Evolutionary conservation across 2,797 vertebrate genomes (phyloP).

Genomic region (Xenentodon cancila): DNA sequence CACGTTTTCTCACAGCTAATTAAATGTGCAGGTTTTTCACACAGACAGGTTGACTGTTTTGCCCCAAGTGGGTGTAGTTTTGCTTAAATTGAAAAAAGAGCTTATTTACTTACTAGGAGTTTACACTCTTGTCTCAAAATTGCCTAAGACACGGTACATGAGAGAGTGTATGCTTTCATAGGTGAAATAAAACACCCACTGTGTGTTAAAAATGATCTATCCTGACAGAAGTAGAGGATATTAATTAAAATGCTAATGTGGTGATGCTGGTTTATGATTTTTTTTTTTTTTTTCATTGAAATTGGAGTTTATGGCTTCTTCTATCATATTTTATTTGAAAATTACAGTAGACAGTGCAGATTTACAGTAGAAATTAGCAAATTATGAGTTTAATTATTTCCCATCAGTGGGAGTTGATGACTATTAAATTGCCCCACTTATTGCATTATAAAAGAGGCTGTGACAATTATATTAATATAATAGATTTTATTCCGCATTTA

Average conservation of each 20-base stretch:
- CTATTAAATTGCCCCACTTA: slow-evolving; percentile 38
- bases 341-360: slow-evolving; percentile 19
- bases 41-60: slow-evolving; percentile 31
- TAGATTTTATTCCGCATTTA: too few species aligned
- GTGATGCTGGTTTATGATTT: neutral
- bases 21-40: slow-evolving; percentile 41
- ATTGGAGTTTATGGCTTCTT: slow-evolving; percentile 7
- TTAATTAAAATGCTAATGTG: slow-evolving; percentile 3
- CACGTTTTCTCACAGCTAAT: slow-evolving; percentile 46
- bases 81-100: slow-evolving; percentile 30
- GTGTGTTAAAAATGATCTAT: slow-evolving; percentile 2
- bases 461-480: slow-evolving; percentile 26
- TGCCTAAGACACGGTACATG: neutral
- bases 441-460: slow-evolving; percentile 30
- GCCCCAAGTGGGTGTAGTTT: slow-evolving; percentile 44
- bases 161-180: neutral
- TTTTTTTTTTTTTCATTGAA: slow-evolving; percentile 2
- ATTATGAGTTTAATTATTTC: slow-evolving; percentile 39
- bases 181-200: slow-evolving; percentile 7
- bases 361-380: slow-evolving; percentile 36
- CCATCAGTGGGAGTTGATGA: slow-evolving; percentile 40
- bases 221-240: neutral
- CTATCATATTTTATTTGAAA: slow-evolving; percentile 18
- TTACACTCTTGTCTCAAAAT: slow-evolving; percentile 12
- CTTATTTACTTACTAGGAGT: slow-evolving; percentile 33